phyloP scores from a whole-genome alignment of 1,140 invertebrate species.

The Philopotamus ludificatus region DNA sequence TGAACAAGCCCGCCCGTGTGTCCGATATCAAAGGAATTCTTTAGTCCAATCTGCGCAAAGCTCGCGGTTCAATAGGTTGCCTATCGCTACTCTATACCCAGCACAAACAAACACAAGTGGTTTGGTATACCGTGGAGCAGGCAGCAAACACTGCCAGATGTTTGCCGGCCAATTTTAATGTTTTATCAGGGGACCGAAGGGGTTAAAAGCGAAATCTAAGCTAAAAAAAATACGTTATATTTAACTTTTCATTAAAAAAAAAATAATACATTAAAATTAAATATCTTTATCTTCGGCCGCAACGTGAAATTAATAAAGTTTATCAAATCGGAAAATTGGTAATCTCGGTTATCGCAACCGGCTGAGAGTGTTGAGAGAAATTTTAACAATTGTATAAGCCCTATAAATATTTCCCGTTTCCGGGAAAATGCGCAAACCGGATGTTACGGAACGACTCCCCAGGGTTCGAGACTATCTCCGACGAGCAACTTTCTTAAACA shows the following conservation, averaged over 20 bases:
- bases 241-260: too few relatives aligned
- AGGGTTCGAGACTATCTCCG: background rate
- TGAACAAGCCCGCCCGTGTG: too few relatives aligned
- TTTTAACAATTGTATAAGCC: background rate
- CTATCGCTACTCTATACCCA: too few relatives aligned
- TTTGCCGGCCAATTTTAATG: background rate
- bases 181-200: background rate
- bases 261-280: too few relatives aligned
- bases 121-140: background rate
- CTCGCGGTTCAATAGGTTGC: too few relatives aligned
- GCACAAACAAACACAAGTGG: background rate
- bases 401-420: background rate
- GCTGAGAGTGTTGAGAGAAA: background rate
- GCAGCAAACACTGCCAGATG: background rate
- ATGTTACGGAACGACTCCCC: background rate
- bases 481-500: background rate
- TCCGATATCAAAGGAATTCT: too few relatives aligned
- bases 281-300: too few relatives aligned
- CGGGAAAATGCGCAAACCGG: constrained; percentile 1
- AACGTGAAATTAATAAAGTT: too few relatives aligned
- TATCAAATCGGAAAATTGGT: too few relatives aligned
- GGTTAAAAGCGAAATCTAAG: background rate
- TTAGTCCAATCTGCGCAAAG: too few relatives aligned
- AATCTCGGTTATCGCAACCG: too few relatives aligned
- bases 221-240: too few relatives aligned